These are phyloP conservation scores for Chironomus tepperi DNA, from an alignment of 1,140 invertebrate species.

Conservation along the genomic window DNA sequence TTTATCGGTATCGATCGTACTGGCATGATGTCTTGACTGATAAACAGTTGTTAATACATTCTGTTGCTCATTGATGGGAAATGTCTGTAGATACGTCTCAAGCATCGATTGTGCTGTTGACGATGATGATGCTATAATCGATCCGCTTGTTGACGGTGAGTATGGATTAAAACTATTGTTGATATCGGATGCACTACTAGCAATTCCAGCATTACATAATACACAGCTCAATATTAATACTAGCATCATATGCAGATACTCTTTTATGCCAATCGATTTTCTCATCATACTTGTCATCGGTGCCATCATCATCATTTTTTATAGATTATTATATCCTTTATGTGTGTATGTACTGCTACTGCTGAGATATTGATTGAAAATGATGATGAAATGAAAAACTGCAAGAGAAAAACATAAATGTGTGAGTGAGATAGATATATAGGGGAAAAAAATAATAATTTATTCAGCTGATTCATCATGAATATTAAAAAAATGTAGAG, in stretches of 20 bases:
- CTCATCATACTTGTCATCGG: neutral
- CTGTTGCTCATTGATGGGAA: slow-evolving; percentile 16
- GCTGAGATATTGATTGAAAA: neutral
- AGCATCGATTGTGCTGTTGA: neutral
- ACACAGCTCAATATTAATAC: neutral
- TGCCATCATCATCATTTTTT: too few relatives aligned
- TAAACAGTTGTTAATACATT: slow-evolving; percentile 4
- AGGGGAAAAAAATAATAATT: neutral
- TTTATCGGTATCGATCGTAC: neutral
- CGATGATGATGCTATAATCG: neutral
- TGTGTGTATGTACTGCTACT: neutral
- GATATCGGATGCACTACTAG: neutral
- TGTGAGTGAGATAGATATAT: too few relatives aligned
- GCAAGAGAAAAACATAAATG: too few relatives aligned
- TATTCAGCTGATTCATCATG: slow-evolving; percentile 21
- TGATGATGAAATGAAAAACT: neutral
- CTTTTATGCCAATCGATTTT: slow-evolving; percentile 15
- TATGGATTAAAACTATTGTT: slow-evolving; percentile 21
- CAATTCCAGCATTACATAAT: slow-evolving; percentile 2
- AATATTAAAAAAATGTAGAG: neutral
- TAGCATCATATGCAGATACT: neutral
- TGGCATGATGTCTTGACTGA: neutral
- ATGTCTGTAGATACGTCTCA: neutral
- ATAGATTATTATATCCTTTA: too few relatives aligned
- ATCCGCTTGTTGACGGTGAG: neutral